Base-by-base conservation (phyloP, 2,888 invertebrate species). In the Meteorus cinctellus region DNA sequence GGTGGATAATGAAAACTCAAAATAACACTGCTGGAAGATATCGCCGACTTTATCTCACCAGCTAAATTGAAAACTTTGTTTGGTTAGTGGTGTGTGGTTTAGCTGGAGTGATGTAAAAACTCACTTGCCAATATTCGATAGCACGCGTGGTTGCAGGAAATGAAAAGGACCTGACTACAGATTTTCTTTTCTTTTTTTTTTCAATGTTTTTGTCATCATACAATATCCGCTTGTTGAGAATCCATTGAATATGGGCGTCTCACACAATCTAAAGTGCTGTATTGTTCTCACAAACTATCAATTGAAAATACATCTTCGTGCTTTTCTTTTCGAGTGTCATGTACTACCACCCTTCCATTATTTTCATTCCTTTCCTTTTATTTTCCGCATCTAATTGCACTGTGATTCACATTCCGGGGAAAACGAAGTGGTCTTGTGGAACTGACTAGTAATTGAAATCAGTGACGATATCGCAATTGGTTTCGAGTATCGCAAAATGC, bases 231-330 rank as follows among this genome's bases (percentile, higher is more conserved):
- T 41, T n/a, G n/a, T 48, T 48, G 4, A 48, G 14, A 48, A 48
- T 4, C 48, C 48, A 48, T 16, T n/a, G 4, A 16, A 48, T 48
- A 31, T 63, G 31, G 31, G 34, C 16, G n/a, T 63, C 31, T 51
- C 19, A 16, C 59, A 66, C 34, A 74, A 73, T 75, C 74, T 45
- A 76, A 73, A 71, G 41, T 76, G 68, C 62, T 68, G 75, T 75
- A 80, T 80, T 80, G 80, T 80, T 77, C 79, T 79, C 74, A 68
- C 77, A 77, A 80, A 78, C 78, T 77, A 76, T 79, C 78, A 74
- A 80, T 80, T 80, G 80, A 48, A 74, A 60, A 73, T 77, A 73
- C 77, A 41, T 41, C 41, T 41, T 1, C 8, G 41, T 75, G 76
- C 74, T 65, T 65, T 29, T 19, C 31, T 6, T 16, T 73, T 74